Conservation (phyloP, 2,888 invertebrate genomes). For the Tenthredo livida region DNA sequence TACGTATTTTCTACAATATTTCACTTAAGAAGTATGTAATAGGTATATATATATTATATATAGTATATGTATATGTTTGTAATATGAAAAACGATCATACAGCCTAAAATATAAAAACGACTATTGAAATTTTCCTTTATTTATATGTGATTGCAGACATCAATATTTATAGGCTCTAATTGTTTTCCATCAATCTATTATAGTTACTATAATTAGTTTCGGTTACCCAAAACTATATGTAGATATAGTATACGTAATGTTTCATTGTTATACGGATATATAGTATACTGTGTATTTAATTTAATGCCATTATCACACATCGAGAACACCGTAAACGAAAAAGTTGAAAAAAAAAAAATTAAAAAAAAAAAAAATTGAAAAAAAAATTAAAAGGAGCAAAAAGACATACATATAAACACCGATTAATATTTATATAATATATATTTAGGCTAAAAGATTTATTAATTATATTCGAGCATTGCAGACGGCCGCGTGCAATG, state of each 20-base stretch:
- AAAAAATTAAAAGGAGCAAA: slow-evolving; percentile 54
- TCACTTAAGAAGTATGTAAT: not conserved
- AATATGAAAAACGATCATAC: not conserved
- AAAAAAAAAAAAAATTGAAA: not conserved
- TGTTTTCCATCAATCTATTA: not conserved
- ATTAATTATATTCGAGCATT: slow-evolving; percentile 63
- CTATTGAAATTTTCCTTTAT: slow-evolving; percentile 1
- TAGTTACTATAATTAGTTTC: not conserved
- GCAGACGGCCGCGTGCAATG: slow-evolving; percentile 74
- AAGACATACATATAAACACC: slow-evolving; percentile 57
- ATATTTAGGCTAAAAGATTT: slow-evolving; percentile 39
- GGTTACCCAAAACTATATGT: not conserved
- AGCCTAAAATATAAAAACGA: not conserved
- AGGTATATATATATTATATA: not conserved
- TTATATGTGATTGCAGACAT: too few species aligned
- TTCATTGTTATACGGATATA: not conserved
- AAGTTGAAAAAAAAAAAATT: not conserved
- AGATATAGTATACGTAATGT: not conserved
- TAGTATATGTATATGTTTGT: not conserved
- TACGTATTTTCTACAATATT: not conserved
- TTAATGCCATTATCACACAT: slow-evolving; percentile 59
- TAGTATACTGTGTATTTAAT: not conserved
- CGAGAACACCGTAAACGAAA: slow-evolving; percentile 59
- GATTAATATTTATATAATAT: slow-evolving; percentile 53
- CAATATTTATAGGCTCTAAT: not conserved